These are phyloP conservation scores for Allophyes oxyacanthae DNA, from an alignment of 2,888 invertebrate genomes.

Conservation along the genomic window DNA sequence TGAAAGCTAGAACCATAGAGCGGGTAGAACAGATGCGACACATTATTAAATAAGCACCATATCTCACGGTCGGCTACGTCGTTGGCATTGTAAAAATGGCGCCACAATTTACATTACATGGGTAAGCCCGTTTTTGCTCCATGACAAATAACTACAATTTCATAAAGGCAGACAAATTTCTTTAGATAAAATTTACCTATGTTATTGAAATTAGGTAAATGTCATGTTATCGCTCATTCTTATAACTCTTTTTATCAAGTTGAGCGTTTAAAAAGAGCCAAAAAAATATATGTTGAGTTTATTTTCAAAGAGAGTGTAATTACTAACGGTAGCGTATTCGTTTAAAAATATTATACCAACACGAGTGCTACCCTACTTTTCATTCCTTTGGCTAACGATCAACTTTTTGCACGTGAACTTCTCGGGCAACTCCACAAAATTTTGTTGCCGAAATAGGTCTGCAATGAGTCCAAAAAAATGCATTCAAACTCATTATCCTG, in stretches of 20 bases:
- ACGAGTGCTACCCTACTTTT: no score
- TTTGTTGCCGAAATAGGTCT: not conserved
- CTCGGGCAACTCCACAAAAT: not conserved
- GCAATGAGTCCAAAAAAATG: constrained; percentile 14
- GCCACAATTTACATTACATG: constrained; percentile 21
- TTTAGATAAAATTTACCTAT: not conserved
- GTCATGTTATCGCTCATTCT: constrained; percentile 11
- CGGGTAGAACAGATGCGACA: constrained; percentile 59
- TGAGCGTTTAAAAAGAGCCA: no score
- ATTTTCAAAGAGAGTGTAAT: no score
- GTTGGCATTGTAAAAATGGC: constrained; percentile 41
- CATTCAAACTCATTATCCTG: constrained; percentile 26
- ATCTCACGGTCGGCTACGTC: constrained; percentile 29
- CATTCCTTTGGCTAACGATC: no score
- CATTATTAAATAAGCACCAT: constrained; percentile 59
- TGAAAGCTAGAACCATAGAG: constrained; percentile 31
- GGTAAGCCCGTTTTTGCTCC: constrained; percentile 6
- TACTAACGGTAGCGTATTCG: no score
- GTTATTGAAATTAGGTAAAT: not conserved
- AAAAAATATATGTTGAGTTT: no score
- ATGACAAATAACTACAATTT: constrained; percentile 30
- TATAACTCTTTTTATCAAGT: no score
- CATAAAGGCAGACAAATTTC: constrained; percentile 7
- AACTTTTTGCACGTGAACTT: not conserved
- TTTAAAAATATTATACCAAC: no score